phyloP scores from a whole-genome alignment of 2,888 invertebrate genomes.

The Phorcus lineatus region DNA sequence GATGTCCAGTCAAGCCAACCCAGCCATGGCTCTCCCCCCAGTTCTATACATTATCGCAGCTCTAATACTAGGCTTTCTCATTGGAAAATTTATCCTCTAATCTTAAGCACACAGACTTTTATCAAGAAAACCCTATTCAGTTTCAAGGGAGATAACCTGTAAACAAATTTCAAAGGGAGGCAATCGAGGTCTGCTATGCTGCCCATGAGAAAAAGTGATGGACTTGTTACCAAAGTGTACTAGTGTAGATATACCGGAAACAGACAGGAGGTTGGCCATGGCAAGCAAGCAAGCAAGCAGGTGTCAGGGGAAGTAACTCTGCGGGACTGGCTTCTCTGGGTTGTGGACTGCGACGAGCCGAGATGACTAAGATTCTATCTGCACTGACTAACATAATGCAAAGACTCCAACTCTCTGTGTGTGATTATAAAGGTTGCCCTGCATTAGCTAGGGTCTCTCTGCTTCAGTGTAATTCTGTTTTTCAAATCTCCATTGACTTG shows the following conservation, averaged over 20 bases:
- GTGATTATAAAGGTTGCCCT: slow-evolving; percentile 3
- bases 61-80: slow-evolving; percentile 59
- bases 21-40: slow-evolving; percentile 50
- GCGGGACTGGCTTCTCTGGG: not conserved
- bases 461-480: slow-evolving; percentile 14
- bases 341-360: not conserved
- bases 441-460: not conserved
- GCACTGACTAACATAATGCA: slow-evolving; percentile 8
- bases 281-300: no score
- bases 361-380: not conserved
- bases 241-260: no score
- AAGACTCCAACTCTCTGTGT: not conserved
- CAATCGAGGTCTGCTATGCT: slow-evolving; percentile 6
- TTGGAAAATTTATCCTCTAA: slow-evolving; percentile 67
- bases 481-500: not conserved
- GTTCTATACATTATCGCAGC: slow-evolving; percentile 60
- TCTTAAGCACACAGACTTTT: slow-evolving; percentile 45
- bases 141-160: slow-evolving; percentile 26
- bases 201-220: not conserved
- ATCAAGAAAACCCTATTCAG: slow-evolving; percentile 9
- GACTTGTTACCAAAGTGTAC: no score
- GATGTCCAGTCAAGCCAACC: slow-evolving; percentile 76
- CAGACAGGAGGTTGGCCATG: no score
- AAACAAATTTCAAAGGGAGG: slow-evolving; percentile 14
- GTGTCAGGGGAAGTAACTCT: not conserved